Conservation (phyloP, 2,888 invertebrate genomes). For the Parnassius glacialis region DNA sequence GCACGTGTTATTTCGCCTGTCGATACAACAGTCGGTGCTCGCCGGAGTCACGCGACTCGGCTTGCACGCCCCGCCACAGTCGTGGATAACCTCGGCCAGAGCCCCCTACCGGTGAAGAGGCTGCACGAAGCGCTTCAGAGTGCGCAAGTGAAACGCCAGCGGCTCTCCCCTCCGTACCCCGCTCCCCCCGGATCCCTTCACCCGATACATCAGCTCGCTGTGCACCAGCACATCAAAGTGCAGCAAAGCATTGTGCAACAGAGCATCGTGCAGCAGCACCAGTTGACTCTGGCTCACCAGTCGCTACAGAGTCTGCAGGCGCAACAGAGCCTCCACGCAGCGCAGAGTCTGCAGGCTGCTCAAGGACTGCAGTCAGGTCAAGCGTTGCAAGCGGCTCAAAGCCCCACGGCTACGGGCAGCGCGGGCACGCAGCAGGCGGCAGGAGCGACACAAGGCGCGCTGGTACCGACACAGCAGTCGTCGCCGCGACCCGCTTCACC, state of each 20-base stretch:
- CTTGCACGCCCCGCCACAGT: slow-evolving; percentile 77
- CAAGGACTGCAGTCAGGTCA: slow-evolving; percentile 56
- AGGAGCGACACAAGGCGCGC: slow-evolving; percentile 56
- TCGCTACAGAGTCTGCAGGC: slow-evolving; percentile 69
- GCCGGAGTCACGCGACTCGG: slow-evolving; percentile 80
- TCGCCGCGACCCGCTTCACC: slow-evolving; percentile 68
- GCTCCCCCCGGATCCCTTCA: slow-evolving; percentile 70
- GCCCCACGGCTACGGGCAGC: slow-evolving; percentile 54
- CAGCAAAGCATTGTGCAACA: slow-evolving; percentile 75
- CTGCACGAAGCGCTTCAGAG: slow-evolving; percentile 82
- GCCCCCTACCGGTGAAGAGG: slow-evolving; percentile 80
- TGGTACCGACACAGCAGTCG: slow-evolving; percentile 73
- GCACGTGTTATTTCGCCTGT: slow-evolving; percentile 67
- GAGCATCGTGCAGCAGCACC: slow-evolving; percentile 75
- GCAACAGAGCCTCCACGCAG: slow-evolving; percentile 56
- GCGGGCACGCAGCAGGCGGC: slow-evolving; percentile 63
- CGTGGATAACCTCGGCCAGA: slow-evolving; percentile 81
- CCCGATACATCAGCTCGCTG: slow-evolving; percentile 72
- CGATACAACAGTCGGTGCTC: slow-evolving; percentile 74
- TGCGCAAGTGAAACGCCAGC: slow-evolving; percentile 83
- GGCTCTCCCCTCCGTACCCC: slow-evolving; percentile 81
- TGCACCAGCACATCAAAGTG: slow-evolving; percentile 75
- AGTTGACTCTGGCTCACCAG: slow-evolving; percentile 73
- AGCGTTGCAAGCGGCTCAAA: slow-evolving; percentile 50
- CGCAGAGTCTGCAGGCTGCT: slow-evolving; percentile 44